Evolutionary conservation across 2,888 invertebrate species (phyloP), one percentile per base, ranked within the genome.

Genomic region (Drosophila ustulata): DNA sequence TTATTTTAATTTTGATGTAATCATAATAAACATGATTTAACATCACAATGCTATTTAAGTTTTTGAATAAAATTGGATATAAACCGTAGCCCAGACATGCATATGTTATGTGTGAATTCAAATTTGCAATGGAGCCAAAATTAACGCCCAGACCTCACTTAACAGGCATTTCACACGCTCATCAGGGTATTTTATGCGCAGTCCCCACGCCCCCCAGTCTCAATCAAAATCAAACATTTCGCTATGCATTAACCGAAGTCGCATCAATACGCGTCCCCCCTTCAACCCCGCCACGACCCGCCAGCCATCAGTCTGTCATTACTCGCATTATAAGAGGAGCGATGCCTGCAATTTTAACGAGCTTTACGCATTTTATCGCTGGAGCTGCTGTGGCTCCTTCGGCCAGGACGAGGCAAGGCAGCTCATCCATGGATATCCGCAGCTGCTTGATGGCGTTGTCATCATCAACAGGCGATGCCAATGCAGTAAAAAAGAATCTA

Each of bases 401-500:
- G 18, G n/a, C 39, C 1, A 18, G 18, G 18, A 18, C 78, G 69
- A 57, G 70, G 53, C 13, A 26, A 41, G 71, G 46, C 28, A 50
- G 56, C 53, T 63, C 45, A 26, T 55, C 34, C 18, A 55, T 32
- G 28, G 62, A 75, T 65, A 69, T 64, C 59, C 68, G 56, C 75
- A 76, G 63, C 56, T 58, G 26, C 51, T 78, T 63, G 67, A 64
- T 75, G 65, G 55, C 80, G 66, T 67, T 69, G 65, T 59, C 78
- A 71, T 80, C 86, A 79, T 64, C 80, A 71, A 70, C 78, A 75
- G 70, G 70, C 71, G 80, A 76, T 78, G 90, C 79, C 73, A 74
- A 74, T 80, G 89, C 84, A 82, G 89, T 84, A 89, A 84, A 84
- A 88, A 90, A 91, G 82, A 89, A 89, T 90, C 90, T 91, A 91